Evolutionary conservation across 2,113 vertebrate genomes (phyloP).

Genomic region (Hyaena hyaena): DNA sequence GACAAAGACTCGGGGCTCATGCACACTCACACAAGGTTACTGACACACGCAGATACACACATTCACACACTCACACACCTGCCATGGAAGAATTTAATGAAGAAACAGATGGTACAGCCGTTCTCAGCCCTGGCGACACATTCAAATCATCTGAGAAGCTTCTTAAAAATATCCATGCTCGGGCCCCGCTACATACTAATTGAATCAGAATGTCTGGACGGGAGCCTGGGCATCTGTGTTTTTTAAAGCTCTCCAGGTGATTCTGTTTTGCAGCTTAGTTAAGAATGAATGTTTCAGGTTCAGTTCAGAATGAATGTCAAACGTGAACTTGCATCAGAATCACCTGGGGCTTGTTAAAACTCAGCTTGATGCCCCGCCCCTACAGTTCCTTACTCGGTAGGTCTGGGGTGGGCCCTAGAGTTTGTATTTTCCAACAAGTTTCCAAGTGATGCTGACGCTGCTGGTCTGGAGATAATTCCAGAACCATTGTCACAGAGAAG

Average conservation of each 20-base stretch:
- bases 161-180: neutral
- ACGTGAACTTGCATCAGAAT: neutral
- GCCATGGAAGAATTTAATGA: neutral
- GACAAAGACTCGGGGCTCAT: neutral
- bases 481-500: neutral
- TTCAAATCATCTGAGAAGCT: constrained; percentile 18
- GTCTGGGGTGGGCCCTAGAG: neutral
- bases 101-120: neutral
- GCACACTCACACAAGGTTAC: neutral
- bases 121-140: neutral
- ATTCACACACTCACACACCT: neutral
- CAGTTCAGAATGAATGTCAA: constrained; percentile 21
- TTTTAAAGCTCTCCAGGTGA: constrained; percentile 7
- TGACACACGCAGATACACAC: neutral
- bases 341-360: neutral
- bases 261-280: constrained; percentile 35
- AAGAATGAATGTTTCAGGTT: neutral
- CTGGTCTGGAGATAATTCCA: neutral
- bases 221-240: neutral
- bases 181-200: neutral
- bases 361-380: neutral
- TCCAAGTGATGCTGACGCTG: neutral
- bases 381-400: neutral
- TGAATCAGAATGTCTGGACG: constrained; percentile 43
- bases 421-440: neutral